Conservation (phyloP, 2,797 vertebrate species). For the Silurus lanzhouensis region DNA sequence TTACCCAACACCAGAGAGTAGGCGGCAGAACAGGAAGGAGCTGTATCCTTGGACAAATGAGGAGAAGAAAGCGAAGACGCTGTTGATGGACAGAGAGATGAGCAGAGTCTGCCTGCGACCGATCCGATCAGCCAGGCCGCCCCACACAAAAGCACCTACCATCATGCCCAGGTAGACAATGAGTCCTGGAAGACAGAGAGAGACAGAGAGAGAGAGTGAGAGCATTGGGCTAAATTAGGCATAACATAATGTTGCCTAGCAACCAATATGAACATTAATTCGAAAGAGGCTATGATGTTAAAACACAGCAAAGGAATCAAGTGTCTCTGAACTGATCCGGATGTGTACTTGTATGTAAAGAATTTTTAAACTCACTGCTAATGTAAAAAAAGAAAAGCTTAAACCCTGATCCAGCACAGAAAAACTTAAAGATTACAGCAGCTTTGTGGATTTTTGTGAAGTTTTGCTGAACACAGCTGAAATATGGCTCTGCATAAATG, state of each 20-base stretch:
- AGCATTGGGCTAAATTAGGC: neutral
- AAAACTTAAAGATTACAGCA: too few species aligned
- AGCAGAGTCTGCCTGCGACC: conserved; percentile 92
- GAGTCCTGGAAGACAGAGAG: conserved; percentile 76
- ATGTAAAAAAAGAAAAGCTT: neutral
- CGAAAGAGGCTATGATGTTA: neutral
- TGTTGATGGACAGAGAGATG: conserved; percentile 98
- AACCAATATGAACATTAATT: conserved; percentile 2
- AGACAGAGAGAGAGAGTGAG: neutral
- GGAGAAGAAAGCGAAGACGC: conserved; percentile 96
- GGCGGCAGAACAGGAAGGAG: conserved; percentile 94
- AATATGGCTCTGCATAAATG: conserved; percentile 6
- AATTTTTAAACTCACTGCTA: neutral
- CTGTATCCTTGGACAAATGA: conserved; percentile 96
- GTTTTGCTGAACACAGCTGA: conserved; percentile 2
- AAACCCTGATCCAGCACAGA: neutral
- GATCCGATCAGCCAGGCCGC: conserved; percentile 90
- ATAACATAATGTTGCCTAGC: neutral
- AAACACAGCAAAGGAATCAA: neutral
- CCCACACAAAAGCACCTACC: conserved; percentile 96
- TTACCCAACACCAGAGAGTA: conserved; percentile 94
- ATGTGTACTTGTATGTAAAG: neutral
- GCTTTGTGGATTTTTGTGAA: neutral
- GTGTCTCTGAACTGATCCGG: neutral
- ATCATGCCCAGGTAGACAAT: conserved; percentile 98